Evolutionary conservation across 2,888 invertebrate species (phyloP), one percentile per base, ranked within the genome.

Genomic region (Tiphia femorata): DNA sequence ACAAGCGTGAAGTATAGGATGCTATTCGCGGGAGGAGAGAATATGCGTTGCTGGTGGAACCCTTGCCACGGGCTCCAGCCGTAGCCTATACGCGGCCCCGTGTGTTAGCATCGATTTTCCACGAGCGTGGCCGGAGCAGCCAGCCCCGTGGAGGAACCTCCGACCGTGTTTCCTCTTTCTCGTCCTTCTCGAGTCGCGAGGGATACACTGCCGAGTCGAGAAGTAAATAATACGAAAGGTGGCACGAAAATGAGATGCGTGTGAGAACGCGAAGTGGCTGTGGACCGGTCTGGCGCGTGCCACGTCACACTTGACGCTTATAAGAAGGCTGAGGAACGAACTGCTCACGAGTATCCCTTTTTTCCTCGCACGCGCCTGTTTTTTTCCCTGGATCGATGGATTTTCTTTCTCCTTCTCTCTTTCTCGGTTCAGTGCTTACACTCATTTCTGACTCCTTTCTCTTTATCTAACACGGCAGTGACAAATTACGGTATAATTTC

Each of bases 21-120:
- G n/a, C n/a, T n/a, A n/a, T n/a, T n/a, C n/a, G n/a, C n/a, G n/a
- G n/a, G n/a, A n/a, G n/a, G n/a, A n/a, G n/a, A n/a, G n/a, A n/a
- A n/a, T n/a, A n/a, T n/a, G n/a, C n/a, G n/a, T n/a, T n/a, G n/a
- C n/a, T n/a, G n/a, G n/a, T n/a, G n/a, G n/a, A n/a, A n/a, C n/a
- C n/a, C n/a, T n/a, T n/a, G n/a, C n/a, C n/a, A n/a, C n/a, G n/a
- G n/a, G n/a, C n/a, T n/a, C n/a, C n/a, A n/a, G n/a, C n/a, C 47
- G 46, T 30, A 49, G 27, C 47, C 38, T 59, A 40, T 41, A 53
- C 38, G 53, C 53, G 48, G 56, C 52, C 62, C 44, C 53, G 49
- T 53, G 57, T 52, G 65, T 72, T 66, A 60, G 64, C 70, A 73
- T 73, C 63, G 73, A 73, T 73, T 73, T 73, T 70, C 65, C 58